Evolutionary conservation across 2,797 vertebrate genomes (phyloP).

Genomic region (Pangasius sanitwongsei): DNA sequence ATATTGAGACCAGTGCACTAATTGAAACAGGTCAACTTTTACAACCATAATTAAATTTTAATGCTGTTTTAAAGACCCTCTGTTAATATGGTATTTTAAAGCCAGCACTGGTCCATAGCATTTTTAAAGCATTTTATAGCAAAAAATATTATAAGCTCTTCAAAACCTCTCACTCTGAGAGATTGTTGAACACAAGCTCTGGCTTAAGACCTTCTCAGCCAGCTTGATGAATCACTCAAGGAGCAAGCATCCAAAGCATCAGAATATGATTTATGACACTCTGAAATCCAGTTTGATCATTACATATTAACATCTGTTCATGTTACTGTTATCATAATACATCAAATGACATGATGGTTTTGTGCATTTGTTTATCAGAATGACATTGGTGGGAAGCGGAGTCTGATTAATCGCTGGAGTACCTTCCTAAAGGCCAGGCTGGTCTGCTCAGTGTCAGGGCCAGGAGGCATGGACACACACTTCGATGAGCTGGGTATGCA

Average conservation of each 20-base stretch:
- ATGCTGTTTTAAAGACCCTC: not conserved
- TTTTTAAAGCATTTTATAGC: not conserved
- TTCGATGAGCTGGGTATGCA: slow-evolving; percentile 81
- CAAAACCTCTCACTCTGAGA: not conserved
- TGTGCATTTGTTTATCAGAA: slow-evolving; percentile 71
- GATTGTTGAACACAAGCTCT: not conserved
- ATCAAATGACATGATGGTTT: not conserved
- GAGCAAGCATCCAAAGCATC: not conserved
- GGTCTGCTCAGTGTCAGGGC: slow-evolving; percentile 82
- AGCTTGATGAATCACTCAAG: not conserved
- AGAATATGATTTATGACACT: not conserved
- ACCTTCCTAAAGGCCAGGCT: slow-evolving; percentile 82
- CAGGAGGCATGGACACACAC: slow-evolving; percentile 79
- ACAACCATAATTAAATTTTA: not conserved
- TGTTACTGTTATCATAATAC: not conserved
- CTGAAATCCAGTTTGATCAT: slow-evolving; percentile 6
- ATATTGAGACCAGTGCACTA: not conserved
- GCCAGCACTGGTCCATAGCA: not conserved
- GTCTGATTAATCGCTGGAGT: slow-evolving; percentile 89
- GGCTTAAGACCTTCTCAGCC: not conserved
- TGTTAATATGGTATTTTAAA: slow-evolving; percentile 5
- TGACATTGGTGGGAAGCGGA: slow-evolving; percentile 80
- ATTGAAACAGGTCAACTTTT: slow-evolving; percentile 2
- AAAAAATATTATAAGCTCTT: not conserved
- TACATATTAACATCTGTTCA: not conserved